phyloP scores from a whole-genome alignment of 2,888 invertebrate genomes.

The Lissonota sp. region DNA sequence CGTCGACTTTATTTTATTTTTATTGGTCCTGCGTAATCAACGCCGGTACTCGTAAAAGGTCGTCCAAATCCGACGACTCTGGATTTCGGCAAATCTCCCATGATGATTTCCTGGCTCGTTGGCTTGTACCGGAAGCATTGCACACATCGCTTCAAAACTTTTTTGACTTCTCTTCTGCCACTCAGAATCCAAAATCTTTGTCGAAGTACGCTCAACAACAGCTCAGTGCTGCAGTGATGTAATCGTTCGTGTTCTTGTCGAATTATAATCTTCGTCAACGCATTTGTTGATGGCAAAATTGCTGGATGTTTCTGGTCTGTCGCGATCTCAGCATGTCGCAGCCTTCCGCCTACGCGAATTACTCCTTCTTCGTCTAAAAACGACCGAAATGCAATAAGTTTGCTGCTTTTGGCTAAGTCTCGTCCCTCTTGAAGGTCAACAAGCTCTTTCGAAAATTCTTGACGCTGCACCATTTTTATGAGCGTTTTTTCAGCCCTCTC shows the following conservation, averaged over 20 bases:
- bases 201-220: conserved; percentile 60
- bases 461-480: conserved; percentile 38
- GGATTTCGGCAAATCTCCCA: conserved; percentile 76
- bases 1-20: conserved; percentile 62
- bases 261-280: conserved; percentile 48
- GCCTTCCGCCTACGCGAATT: conserved; percentile 53
- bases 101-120: conserved; percentile 68
- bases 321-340: conserved; percentile 34
- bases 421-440: background rate
- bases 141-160: conserved; percentile 70
- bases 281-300: conserved; percentile 33
- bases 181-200: conserved; percentile 74
- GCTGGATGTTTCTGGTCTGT: conserved; percentile 41
- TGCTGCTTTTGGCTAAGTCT: conserved; percentile 29
- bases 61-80: conserved; percentile 67
- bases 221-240: conserved; percentile 65
- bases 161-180: conserved; percentile 66
- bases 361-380: conserved; percentile 40
- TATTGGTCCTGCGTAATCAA: conserved; percentile 57
- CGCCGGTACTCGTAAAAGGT: conserved; percentile 69
- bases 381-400: conserved; percentile 32
- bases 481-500: conserved; percentile 31
- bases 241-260: conserved; percentile 60
- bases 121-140: conserved; percentile 71
- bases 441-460: conserved; percentile 33